phyloP scores from a whole-genome alignment of 2,797 vertebrate genomes.

The Bucorvus abyssinicus region DNA sequence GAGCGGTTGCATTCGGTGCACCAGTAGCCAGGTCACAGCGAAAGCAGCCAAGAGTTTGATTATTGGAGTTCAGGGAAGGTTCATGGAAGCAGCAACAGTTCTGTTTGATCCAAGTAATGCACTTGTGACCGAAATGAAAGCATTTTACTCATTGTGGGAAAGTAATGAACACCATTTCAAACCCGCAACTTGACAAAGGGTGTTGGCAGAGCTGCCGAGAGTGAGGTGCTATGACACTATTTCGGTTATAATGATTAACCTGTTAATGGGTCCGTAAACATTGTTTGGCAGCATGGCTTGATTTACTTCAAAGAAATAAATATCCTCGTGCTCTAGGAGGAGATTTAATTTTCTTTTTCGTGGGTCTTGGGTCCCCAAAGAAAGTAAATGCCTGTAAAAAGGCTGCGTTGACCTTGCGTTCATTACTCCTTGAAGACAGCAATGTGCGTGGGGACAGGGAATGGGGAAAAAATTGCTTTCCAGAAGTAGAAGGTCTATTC shows the following conservation, averaged over 20 bases:
- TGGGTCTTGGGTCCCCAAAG: conserved; percentile 15
- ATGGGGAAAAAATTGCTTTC: background rate
- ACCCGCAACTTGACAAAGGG: conserved; percentile 85
- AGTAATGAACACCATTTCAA: conserved; percentile 86
- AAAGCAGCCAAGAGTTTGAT: conserved; percentile 78
- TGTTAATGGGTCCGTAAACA: conserved; percentile 40
- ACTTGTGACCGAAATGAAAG: conserved; percentile 84
- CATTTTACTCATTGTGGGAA: conserved; percentile 86
- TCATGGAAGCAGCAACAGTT: conserved; percentile 79
- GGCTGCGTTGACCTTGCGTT: background rate
- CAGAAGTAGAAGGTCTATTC: background rate
- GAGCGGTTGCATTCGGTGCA: background rate
- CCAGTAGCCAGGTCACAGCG: conserved; percentile 63
- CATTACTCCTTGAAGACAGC: conserved; percentile 29
- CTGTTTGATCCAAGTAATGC: conserved; percentile 79
- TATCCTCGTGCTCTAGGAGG: background rate
- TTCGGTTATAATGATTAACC: conserved; percentile 65
- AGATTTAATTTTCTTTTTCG: conserved; percentile 33
- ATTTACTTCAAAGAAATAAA: conserved; percentile 16
- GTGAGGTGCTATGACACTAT: conserved; percentile 83
- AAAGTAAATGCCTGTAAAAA: conserved; percentile 36
- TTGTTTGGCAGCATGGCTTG: background rate
- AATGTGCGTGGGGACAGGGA: background rate
- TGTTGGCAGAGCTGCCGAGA: conserved; percentile 81
- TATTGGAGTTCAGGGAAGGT: conserved; percentile 81